These are phyloP conservation scores for Anomalospiza imberbis DNA, from an alignment of 2,797 vertebrate genomes.

Conservation along the genomic window DNA sequence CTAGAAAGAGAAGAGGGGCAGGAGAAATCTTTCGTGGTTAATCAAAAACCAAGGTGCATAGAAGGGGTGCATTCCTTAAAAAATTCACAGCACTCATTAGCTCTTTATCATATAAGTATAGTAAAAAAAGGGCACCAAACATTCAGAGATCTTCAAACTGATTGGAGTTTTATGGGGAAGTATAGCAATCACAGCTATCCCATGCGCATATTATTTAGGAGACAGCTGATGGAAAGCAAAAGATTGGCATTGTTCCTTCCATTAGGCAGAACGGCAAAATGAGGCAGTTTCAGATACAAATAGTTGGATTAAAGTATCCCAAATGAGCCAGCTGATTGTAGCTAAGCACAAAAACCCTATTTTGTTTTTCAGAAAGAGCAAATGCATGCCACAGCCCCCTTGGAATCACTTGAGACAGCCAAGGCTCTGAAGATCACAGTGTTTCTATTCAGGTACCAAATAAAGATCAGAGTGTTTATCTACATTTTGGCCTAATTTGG, in stretches of 20 bases:
- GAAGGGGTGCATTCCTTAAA: not conserved
- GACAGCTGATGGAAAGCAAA: not conserved
- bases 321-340: not conserved
- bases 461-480: constrained; percentile 5
- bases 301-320: not conserved
- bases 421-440: not conserved
- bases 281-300: not conserved
- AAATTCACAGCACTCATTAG: not conserved
- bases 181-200: not conserved
- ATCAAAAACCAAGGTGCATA: not conserved
- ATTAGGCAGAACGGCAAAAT: not conserved
- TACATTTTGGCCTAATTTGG: not conserved
- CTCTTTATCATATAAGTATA: not conserved
- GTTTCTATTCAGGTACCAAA: constrained; percentile 24
- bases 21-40: not conserved
- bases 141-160: not conserved
- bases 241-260: not conserved
- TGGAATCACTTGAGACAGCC: not conserved
- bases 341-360: not conserved
- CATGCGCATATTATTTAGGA: not conserved
- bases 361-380: constrained; percentile 11
- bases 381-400: not conserved
- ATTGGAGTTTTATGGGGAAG: not conserved
- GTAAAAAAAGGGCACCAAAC: not conserved
- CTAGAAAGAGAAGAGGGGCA: constrained; percentile 24